Evolutionary conservation across 1,140 invertebrate species (phyloP).

Genomic region (Pseudoatta argentina): DNA sequence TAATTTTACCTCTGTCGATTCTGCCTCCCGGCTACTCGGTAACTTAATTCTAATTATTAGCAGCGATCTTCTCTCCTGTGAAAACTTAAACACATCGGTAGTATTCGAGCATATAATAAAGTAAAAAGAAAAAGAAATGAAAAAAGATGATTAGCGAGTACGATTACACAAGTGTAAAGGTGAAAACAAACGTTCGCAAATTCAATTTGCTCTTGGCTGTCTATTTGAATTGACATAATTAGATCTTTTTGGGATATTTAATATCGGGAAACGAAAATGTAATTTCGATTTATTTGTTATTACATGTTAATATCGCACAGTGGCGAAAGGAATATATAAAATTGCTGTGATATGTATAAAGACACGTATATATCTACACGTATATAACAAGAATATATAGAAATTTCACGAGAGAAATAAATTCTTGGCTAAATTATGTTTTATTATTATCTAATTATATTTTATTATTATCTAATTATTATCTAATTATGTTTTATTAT

Average conservation of each 20-base stretch:
- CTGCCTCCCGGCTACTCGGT: neutral
- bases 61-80: neutral
- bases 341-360: conserved; percentile 6
- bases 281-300: conserved; percentile 34
- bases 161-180: conserved; percentile 23
- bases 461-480: no score
- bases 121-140: neutral
- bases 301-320: neutral
- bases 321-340: neutral
- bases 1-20: conserved; percentile 36
- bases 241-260: conserved; percentile 47
- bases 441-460: no score
- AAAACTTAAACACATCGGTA: neutral
- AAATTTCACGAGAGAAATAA: conserved; percentile 3
- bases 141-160: neutral
- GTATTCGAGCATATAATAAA: neutral
- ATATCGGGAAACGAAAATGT: conserved; percentile 26
- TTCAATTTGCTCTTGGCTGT: conserved; percentile 31
- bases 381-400: neutral
- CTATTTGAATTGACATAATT: conserved; percentile 1
- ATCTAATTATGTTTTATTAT: conserved; percentile 8
- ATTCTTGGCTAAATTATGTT: conserved; percentile 10
- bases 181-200: neutral
- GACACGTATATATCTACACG: neutral
- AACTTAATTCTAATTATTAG: conserved; percentile 53